Conservation (phyloP, 2,888 invertebrate genomes). For the Ectemnius continuus region DNA sequence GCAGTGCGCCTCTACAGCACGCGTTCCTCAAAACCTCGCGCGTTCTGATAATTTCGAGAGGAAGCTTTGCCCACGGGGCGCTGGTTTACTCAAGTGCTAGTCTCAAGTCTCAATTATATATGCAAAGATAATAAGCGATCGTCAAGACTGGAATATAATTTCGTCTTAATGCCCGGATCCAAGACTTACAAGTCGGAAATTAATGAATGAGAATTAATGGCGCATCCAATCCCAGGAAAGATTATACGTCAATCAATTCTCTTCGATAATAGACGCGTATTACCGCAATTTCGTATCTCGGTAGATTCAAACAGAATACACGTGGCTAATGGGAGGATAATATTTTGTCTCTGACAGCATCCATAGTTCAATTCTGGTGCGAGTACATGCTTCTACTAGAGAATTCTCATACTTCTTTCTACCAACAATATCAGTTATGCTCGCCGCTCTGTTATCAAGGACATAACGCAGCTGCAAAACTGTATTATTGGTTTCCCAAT, state of each 20-base stretch:
- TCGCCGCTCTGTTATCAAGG: too few relatives aligned
- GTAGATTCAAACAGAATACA: too few relatives aligned
- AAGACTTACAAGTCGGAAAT: background rate
- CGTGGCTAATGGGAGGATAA: too few relatives aligned
- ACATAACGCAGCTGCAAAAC: too few relatives aligned
- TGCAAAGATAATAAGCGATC: background rate
- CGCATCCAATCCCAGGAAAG: background rate
- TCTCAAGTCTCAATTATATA: background rate
- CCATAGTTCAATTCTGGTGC: too few relatives aligned
- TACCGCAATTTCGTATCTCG: too few relatives aligned
- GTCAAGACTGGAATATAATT: background rate
- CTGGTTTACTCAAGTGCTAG: constrained; percentile 6
- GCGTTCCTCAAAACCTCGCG: background rate
- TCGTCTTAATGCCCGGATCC: background rate
- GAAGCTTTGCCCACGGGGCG: background rate
- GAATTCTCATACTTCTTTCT: too few relatives aligned
- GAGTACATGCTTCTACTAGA: too few relatives aligned
- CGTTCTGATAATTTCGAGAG: background rate
- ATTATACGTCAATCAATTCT: background rate
- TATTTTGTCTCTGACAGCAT: too few relatives aligned
- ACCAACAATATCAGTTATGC: too few relatives aligned
- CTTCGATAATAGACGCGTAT: background rate
- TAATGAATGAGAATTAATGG: background rate
- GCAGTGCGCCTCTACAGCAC: too few relatives aligned
- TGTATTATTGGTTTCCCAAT: too few relatives aligned